phyloP scores from a whole-genome alignment of 2,113 vertebrate genomes.

The Cyprinus carpio region DNA sequence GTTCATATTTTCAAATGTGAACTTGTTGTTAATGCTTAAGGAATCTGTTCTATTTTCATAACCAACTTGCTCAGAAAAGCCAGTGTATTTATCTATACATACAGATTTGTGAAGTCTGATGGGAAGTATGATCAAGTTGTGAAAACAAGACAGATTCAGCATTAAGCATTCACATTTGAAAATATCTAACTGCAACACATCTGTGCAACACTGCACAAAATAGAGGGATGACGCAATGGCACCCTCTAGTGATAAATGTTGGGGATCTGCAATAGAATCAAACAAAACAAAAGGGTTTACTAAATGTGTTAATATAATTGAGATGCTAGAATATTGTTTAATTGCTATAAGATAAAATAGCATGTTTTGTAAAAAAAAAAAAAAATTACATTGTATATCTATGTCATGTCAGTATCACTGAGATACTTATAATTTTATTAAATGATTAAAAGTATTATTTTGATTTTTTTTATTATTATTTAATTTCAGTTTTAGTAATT shows the following conservation, averaged over 20 bases:
- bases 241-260: slow-evolving; percentile 22
- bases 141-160: too few species aligned
- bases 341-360: background rate
- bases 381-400: too few species aligned
- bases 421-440: too few species aligned
- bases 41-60: background rate
- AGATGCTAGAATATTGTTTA: background rate
- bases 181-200: background rate
- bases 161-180: too few species aligned
- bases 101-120: background rate
- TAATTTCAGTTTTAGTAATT: background rate
- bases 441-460: too few species aligned
- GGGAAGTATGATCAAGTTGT: background rate
- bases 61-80: background rate
- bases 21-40: background rate
- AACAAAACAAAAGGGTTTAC: background rate
- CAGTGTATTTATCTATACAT: background rate
- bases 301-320: too few species aligned
- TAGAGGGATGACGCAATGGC: background rate
- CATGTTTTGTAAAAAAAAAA: too few species aligned
- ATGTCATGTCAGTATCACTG: too few species aligned
- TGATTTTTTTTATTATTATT: background rate
- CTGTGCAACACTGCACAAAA: background rate
- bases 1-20: background rate
- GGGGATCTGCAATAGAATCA: background rate